phyloP scores from a whole-genome alignment of 2,888 invertebrate species.

The Zygothrica quintamaculata region DNA sequence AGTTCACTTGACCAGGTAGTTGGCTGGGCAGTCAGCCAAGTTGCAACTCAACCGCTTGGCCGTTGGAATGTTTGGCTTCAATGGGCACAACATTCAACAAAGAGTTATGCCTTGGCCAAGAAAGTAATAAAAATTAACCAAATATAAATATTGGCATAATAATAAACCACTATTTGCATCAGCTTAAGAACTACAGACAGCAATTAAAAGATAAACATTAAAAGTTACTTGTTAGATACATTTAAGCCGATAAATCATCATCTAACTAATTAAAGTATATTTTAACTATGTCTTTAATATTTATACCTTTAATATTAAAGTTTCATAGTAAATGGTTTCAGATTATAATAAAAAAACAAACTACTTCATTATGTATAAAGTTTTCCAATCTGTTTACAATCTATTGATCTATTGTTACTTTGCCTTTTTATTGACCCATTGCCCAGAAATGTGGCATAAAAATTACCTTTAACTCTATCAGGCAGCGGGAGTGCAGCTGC shows the following conservation, averaged over 20 bases:
- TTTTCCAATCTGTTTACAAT: neutral
- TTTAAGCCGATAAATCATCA: no score
- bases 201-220: constrained; percentile 1
- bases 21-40: constrained; percentile 64
- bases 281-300: no score
- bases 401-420: neutral
- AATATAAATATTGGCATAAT: constrained; percentile 1
- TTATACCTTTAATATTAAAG: no score
- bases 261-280: no score
- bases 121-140: constrained; percentile 47
- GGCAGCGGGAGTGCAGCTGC: constrained; percentile 21
- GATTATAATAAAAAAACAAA: no score
- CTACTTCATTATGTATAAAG: no score
- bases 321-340: no score
- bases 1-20: constrained; percentile 76
- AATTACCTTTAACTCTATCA: constrained; percentile 1
- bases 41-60: constrained; percentile 29
- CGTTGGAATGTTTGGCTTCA: constrained; percentile 72
- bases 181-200: neutral
- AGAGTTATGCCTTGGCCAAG: constrained; percentile 44
- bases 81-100: constrained; percentile 48
- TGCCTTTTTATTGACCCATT: neutral
- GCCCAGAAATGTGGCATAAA: constrained; percentile 6
- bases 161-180: constrained; percentile 29
- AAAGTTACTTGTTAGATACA: no score